These are phyloP conservation scores for Emydocephalus ijimae DNA, from an alignment of 2,113 vertebrate genomes.

Conservation along the genomic window DNA sequence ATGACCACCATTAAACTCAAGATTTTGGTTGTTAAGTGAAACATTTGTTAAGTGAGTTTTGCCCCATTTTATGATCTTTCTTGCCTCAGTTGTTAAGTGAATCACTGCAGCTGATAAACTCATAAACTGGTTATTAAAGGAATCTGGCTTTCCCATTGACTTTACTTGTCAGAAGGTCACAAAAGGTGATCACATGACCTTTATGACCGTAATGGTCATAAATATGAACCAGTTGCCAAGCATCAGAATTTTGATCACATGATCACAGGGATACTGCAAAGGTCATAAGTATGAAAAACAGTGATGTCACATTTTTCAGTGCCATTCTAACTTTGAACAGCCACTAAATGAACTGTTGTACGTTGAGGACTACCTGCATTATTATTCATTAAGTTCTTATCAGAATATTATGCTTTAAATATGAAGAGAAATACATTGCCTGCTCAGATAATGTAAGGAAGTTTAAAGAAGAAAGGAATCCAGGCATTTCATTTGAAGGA, in stretches of 20 bases:
- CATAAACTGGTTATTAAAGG: background rate
- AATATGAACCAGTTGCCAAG: background rate
- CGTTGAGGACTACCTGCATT: background rate
- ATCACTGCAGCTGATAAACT: background rate
- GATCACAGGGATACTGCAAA: background rate
- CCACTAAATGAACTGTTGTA: background rate
- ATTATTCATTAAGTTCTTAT: background rate
- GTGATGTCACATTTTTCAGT: background rate
- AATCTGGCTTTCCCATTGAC: background rate
- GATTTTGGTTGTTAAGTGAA: background rate
- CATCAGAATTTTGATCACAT: background rate
- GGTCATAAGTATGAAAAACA: background rate
- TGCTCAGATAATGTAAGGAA: background rate
- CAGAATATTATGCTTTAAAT: constrained; percentile 12
- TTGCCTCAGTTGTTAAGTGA: background rate
- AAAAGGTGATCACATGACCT: background rate
- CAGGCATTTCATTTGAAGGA: constrained; percentile 19
- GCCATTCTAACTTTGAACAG: background rate
- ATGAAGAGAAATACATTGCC: constrained; percentile 17
- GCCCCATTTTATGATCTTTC: background rate
- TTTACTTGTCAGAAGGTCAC: background rate
- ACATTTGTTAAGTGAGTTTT: background rate
- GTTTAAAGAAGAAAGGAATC: background rate
- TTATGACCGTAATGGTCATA: background rate
- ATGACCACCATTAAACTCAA: background rate